Conservation (phyloP, 2,888 invertebrate species). For the Hedya salicella region DNA sequence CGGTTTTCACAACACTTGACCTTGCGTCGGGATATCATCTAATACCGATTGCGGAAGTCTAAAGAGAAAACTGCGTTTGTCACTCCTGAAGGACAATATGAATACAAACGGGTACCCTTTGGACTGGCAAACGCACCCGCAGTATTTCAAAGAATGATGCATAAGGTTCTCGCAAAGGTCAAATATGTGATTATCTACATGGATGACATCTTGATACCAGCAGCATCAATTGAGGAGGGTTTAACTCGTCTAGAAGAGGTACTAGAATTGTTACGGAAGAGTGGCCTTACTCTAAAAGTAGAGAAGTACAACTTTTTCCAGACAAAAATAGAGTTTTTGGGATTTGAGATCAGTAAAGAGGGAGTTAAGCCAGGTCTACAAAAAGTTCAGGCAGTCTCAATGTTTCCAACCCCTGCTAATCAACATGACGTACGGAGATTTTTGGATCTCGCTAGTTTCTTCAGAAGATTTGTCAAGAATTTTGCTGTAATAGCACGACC, state of each 20-base stretch:
- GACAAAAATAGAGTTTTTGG: not conserved
- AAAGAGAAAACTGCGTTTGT: conserved; percentile 25
- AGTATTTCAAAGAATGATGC: not conserved
- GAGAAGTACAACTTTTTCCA: conserved; percentile 49
- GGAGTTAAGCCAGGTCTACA: conserved; percentile 46
- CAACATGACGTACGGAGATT: conserved; percentile 50
- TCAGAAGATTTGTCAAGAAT: conserved; percentile 50
- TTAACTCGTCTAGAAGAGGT: conserved; percentile 2
- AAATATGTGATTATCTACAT: not conserved
- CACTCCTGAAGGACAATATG: conserved; percentile 27
- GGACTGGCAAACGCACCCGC: conserved; percentile 20
- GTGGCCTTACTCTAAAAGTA: conserved; percentile 45
- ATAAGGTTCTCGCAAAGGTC: not conserved
- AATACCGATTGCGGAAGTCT: conserved; percentile 13
- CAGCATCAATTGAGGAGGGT: not conserved
- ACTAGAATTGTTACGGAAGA: not conserved
- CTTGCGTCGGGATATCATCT: conserved; percentile 23
- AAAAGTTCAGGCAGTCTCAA: conserved; percentile 47
- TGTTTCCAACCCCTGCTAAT: conserved; percentile 48
- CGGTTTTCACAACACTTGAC: not conserved
- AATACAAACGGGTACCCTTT: conserved; percentile 20
- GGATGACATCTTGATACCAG: conserved; percentile 10
- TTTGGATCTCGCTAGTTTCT: conserved; percentile 51
- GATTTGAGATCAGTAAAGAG: not conserved
- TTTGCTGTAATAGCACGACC: conserved; percentile 50